Percentiles rank a stretch among this genome's conserved stretches.
phyloP scores from a whole-genome alignment of 2,113 vertebrate species.

The Ardeotis arabs region DNA sequence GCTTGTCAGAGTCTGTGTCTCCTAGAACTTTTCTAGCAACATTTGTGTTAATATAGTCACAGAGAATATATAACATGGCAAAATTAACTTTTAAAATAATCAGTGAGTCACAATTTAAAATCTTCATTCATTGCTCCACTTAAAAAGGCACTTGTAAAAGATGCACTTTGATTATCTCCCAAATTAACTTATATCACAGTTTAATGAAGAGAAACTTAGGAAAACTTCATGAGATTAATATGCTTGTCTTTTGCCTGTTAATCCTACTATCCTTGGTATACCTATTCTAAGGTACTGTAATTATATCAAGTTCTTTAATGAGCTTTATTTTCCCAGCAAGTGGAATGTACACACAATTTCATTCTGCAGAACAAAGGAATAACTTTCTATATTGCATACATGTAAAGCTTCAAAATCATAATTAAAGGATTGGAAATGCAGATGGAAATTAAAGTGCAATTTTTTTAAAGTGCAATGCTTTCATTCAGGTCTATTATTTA shows the following conservation, averaged over 20 bases:
- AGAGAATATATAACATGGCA: not conserved
- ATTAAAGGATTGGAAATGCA: conserved; percentile 63
- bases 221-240: conserved; percentile 45
- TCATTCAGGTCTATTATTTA: conserved; percentile 55
- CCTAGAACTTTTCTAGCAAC: not conserved
- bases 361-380: conserved; percentile 50
- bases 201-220: conserved; percentile 33
- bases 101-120: not conserved
- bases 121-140: not conserved
- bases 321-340: conserved; percentile 55
- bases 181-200: conserved; percentile 25
- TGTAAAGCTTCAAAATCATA: conserved; percentile 45
- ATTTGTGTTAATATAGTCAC: not conserved
- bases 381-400: conserved; percentile 43
- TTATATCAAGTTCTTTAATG: conserved; percentile 36
- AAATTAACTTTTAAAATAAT: not conserved
- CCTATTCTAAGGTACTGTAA: conserved; percentile 29
- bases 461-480: conserved; percentile 41
- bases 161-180: not conserved
- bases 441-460: conserved; percentile 63
- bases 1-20: not conserved
- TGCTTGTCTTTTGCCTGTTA: conserved; percentile 46
- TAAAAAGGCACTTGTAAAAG: not conserved
- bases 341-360: conserved; percentile 40
- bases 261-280: conserved; percentile 42